Percentiles rank a stretch among this genome's conserved stretches.
phyloP scores from a whole-genome alignment of 2,888 invertebrate species.

The Elgonia sp. region DNA sequence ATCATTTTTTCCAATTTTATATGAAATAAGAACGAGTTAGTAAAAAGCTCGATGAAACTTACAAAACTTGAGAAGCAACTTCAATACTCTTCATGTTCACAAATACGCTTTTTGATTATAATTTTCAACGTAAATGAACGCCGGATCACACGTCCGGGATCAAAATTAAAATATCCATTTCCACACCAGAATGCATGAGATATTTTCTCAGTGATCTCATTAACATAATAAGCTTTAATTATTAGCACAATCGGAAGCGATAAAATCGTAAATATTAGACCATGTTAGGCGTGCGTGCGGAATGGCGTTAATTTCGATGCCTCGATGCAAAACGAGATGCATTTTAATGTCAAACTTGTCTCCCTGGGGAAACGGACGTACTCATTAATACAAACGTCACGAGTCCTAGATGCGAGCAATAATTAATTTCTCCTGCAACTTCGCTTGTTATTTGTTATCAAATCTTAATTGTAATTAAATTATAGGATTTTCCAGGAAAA shows the following conservation, averaged over 20 bases:
- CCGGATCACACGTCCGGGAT: slow-evolving; percentile 11
- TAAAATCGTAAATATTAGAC: slow-evolving; percentile 48
- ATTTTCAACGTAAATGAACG: slow-evolving; percentile 20
- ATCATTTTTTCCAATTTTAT: no score
- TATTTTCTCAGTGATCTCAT: slow-evolving; percentile 48
- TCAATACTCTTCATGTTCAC: no score
- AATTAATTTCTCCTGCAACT: slow-evolving; percentile 19
- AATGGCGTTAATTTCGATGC: slow-evolving; percentile 46
- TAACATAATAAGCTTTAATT: slow-evolving; percentile 43
- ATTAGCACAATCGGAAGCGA: slow-evolving; percentile 50
- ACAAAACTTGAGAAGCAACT: no score
- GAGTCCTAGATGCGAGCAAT: slow-evolving; percentile 7
- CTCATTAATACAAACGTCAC: slow-evolving; percentile 47
- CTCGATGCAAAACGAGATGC: slow-evolving; percentile 50
- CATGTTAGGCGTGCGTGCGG: background rate
- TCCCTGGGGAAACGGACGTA: slow-evolving; percentile 17
- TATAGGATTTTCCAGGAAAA: no score
- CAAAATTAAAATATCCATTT: slow-evolving; percentile 28
- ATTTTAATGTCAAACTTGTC: slow-evolving; percentile 55
- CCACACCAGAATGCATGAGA: slow-evolving; percentile 4
- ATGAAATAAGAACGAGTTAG: no score
- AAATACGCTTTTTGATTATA: slow-evolving; percentile 14
- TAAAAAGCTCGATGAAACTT: no score
- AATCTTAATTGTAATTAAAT: no score
- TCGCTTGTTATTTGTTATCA: slow-evolving; percentile 22